Evolutionary conservation across 1,140 invertebrate genomes (phyloP).

Genomic region (Muscidifurax raptorellus): DNA sequence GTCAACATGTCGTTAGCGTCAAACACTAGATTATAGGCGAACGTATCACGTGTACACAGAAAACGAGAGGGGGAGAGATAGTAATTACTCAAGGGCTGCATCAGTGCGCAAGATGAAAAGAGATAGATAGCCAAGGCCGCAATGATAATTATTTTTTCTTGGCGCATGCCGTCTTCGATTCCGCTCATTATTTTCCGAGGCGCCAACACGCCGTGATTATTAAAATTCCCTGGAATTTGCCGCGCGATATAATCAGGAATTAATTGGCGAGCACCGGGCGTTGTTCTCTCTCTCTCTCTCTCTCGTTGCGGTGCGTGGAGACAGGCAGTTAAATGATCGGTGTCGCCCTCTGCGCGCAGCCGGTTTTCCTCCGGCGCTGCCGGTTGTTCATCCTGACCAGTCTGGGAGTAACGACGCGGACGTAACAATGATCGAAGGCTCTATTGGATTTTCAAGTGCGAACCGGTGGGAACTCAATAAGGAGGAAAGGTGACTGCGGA

Average conservation of each 20-base stretch:
- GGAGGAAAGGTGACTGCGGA: no score
- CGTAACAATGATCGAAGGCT: conserved; percentile 38
- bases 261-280: not conserved
- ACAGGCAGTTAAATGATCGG: not conserved
- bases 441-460: conserved; percentile 23
- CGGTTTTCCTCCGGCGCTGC: no score
- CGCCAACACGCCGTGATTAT: not conserved
- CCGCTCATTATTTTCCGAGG: not conserved
- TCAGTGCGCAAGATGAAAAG: not conserved
- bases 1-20: conserved; percentile 31
- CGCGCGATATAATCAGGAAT: conserved; percentile 11
- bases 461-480: no score
- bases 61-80: no score
- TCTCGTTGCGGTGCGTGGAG: no score
- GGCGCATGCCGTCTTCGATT: not conserved
- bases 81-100: conserved; percentile 1
- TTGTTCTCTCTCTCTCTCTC: no score
- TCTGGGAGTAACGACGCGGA: conserved; percentile 15
- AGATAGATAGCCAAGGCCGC: not conserved
- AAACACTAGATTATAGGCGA: conserved; percentile 16
- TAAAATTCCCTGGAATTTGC: not conserved
- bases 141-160: conserved; percentile 8
- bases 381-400: not conserved
- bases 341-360: not conserved
- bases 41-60: not conserved